These are phyloP conservation scores for Ptychobarbus kaznakovi DNA, from an alignment of 2,797 vertebrate genomes.

Conservation along the genomic window DNA sequence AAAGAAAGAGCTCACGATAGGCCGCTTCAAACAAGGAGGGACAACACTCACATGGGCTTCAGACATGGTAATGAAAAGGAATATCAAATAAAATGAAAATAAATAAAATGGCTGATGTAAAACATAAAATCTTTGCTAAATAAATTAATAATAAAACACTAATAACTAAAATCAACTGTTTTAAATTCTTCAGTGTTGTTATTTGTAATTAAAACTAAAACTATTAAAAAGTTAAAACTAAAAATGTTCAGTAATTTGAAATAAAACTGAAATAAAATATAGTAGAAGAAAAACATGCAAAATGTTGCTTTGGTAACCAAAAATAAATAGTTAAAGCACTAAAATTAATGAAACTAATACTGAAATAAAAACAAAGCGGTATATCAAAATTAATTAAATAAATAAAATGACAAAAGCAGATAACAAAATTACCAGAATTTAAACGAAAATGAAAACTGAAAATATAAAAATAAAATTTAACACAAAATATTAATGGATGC, in stretches of 20 bases:
- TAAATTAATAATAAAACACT: background rate
- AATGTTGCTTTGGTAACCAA: background rate
- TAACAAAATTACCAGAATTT: background rate
- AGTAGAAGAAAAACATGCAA: background rate
- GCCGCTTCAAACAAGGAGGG: constrained; percentile 88
- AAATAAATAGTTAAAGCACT: background rate
- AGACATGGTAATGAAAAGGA: constrained; percentile 59
- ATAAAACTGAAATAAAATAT: no score
- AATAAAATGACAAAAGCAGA: background rate
- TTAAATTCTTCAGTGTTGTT: background rate
- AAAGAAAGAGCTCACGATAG: constrained; percentile 77
- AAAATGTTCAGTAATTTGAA: background rate
- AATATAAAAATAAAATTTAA: background rate
- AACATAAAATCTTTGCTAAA: background rate
- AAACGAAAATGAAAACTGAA: background rate
- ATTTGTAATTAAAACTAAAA: background rate
- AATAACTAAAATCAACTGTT: no score
- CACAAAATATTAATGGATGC: background rate
- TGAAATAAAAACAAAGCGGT: background rate
- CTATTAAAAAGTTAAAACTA: background rate
- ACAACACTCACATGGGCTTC: constrained; percentile 87
- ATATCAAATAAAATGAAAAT: background rate
- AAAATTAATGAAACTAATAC: background rate
- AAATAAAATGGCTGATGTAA: background rate
- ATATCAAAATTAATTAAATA: background rate